A percentile compares a stretch with the other conserved stretches of the same genome.
Conservation (phyloP, 2,888 invertebrate genomes). For the Thelaira solivaga region DNA sequence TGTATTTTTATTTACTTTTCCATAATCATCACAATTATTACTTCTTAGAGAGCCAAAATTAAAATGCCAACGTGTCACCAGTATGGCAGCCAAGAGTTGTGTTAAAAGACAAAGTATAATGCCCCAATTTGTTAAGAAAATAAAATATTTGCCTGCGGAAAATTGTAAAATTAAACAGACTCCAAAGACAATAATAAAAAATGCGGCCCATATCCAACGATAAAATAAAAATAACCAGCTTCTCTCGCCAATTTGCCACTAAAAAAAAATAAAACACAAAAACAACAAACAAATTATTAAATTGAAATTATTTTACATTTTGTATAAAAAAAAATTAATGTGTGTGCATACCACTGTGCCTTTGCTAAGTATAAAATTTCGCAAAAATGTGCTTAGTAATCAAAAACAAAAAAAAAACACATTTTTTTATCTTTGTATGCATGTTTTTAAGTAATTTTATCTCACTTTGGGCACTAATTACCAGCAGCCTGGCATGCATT, state of each 20-base stretch:
- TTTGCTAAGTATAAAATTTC: no score
- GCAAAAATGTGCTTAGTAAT: no score
- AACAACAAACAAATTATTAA: background rate
- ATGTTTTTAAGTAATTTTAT: no score
- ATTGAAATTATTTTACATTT: background rate
- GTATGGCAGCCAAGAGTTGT: conserved; percentile 71
- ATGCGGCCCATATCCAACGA: conserved; percentile 73
- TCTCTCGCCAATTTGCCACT: conserved; percentile 75
- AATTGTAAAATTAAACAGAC: conserved; percentile 69
- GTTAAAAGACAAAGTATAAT: conserved; percentile 71
- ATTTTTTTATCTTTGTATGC: no score
- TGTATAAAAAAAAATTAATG: no score
- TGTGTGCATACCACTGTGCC: no score
- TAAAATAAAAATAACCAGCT: conserved; percentile 72
- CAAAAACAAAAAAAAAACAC: no score
- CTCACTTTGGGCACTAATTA: no score
- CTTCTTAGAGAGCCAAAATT: conserved; percentile 68
- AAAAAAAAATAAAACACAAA: conserved; percentile 23
- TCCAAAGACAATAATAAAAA: conserved; percentile 70
- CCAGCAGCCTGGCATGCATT: no score
- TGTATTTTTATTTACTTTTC: background rate
- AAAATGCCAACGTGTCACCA: conserved; percentile 74
- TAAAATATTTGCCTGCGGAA: conserved; percentile 73
- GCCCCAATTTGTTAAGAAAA: conserved; percentile 77
- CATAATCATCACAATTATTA: conserved; percentile 50